phyloP scores from a whole-genome alignment of 2,888 invertebrate species.

The Andrena bucephala region DNA sequence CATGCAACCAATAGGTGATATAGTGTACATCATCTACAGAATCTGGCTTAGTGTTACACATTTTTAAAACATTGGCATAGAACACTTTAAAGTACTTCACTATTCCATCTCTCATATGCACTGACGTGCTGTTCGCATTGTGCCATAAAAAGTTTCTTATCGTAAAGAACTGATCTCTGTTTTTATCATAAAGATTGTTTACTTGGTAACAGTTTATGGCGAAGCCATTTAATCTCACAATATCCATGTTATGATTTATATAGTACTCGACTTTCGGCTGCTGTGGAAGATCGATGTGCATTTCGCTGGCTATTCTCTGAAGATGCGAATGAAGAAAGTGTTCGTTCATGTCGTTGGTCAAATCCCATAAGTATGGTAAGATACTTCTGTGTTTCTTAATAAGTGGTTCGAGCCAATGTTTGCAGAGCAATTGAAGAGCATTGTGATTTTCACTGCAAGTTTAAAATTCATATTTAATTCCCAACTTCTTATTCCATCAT shows the following conservation, averaged over 20 bases:
- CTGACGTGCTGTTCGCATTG: constrained; percentile 75
- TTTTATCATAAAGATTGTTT: constrained; percentile 21
- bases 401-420: constrained; percentile 79
- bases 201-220: constrained; percentile 68
- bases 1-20: constrained; percentile 75
- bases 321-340: constrained; percentile 71
- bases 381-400: constrained; percentile 64
- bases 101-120: constrained; percentile 75
- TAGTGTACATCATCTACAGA: constrained; percentile 31
- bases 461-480: constrained; percentile 17
- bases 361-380: constrained; percentile 69
- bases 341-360: constrained; percentile 51
- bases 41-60: constrained; percentile 15
- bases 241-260: constrained; percentile 68
- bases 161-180: constrained; percentile 54
- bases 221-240: constrained; percentile 77
- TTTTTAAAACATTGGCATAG: constrained; percentile 70
- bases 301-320: constrained; percentile 71
- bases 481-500: background rate
- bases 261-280: constrained; percentile 37
- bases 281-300: constrained; percentile 48
- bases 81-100: constrained; percentile 75
- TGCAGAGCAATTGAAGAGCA: constrained; percentile 75
- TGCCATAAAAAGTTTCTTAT: constrained; percentile 75
- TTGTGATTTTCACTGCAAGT: constrained; percentile 72